A percentile compares a stretch with the other conserved stretches of the same genome.
Evolutionary conservation across 2,888 invertebrate species (phyloP).

Genomic region (Agonopterix arenella): DNA sequence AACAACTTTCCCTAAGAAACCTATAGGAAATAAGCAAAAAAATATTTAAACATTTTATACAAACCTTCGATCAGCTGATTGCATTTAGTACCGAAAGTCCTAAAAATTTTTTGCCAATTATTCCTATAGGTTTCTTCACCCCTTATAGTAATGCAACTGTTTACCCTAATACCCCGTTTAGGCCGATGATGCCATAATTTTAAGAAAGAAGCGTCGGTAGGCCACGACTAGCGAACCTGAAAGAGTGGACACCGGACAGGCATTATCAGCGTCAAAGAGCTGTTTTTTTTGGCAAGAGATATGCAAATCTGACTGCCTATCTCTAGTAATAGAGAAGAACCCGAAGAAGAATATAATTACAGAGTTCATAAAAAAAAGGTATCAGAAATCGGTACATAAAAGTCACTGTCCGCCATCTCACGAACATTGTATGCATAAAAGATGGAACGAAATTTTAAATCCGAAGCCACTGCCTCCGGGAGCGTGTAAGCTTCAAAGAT

Average conservation of each 20-base stretch:
- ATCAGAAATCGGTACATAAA: conserved; percentile 6
- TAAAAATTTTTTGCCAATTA: no score
- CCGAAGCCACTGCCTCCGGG: conserved; percentile 15
- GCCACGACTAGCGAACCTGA: background rate
- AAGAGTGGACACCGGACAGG: background rate
- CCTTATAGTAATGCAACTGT: no score
- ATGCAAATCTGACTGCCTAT: background rate
- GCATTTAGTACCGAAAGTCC: no score
- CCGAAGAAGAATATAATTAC: background rate
- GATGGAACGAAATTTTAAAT: conserved; percentile 21
- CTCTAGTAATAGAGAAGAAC: background rate
- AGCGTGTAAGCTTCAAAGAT: conserved; percentile 8
- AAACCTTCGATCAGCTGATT: no score
- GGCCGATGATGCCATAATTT: no score
- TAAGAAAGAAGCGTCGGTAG: no score
- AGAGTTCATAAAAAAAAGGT: conserved; percentile 1
- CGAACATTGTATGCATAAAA: conserved; percentile 28
- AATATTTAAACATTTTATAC: no score
- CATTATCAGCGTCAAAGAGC: background rate
- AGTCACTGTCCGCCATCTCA: conserved; percentile 10
- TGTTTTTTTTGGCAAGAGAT: background rate
- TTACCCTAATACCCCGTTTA: no score
- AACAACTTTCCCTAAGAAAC: no score
- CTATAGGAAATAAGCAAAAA: no score
- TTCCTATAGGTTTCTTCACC: no score